A percentile compares a stretch with the other conserved stretches of the same genome.
These are phyloP conservation scores for Volucella bombylans DNA, from an alignment of 2,888 invertebrate species.

Conservation along the genomic window DNA sequence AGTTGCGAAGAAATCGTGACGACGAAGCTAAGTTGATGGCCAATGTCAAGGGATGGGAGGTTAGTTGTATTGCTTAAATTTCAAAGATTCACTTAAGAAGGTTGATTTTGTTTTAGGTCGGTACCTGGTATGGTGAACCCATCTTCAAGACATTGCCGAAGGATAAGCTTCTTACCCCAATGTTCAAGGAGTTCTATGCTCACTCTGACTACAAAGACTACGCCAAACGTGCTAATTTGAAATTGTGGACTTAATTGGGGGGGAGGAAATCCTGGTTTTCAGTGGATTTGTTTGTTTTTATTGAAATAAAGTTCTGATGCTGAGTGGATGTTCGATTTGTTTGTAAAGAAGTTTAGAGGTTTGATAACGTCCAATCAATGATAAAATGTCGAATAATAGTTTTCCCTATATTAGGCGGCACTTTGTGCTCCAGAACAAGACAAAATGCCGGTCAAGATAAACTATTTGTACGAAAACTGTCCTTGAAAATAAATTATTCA, in stretches of 20 bases:
- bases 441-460: slow-evolving; percentile 2
- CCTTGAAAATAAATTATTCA: neutral
- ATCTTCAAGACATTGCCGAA: slow-evolving; percentile 88
- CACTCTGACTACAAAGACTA: slow-evolving; percentile 85
- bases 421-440: neutral
- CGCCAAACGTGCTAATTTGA: slow-evolving; percentile 84
- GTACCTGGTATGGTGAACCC: slow-evolving; percentile 93
- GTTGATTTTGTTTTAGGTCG: slow-evolving; percentile 81
- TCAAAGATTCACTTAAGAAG: neutral
- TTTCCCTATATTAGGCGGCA: neutral
- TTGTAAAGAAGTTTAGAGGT: neutral
- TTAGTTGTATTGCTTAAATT: slow-evolving; percentile 74
- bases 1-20: slow-evolving; percentile 90
- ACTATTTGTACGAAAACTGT: neutral
- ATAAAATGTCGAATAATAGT: slow-evolving; percentile 64
- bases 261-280: neutral
- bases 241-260: slow-evolving; percentile 83
- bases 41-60: slow-evolving; percentile 94
- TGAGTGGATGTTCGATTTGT: slow-evolving; percentile 8
- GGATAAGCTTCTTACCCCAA: slow-evolving; percentile 86
- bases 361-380: slow-evolving; percentile 75
- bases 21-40: slow-evolving; percentile 94
- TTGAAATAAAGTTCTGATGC: slow-evolving; percentile 46
- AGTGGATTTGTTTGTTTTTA: slow-evolving; percentile 74
- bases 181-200: slow-evolving; percentile 88